These are phyloP conservation scores for Labia minor DNA, from an alignment of 2,888 invertebrate species.

Conservation along the genomic window DNA sequence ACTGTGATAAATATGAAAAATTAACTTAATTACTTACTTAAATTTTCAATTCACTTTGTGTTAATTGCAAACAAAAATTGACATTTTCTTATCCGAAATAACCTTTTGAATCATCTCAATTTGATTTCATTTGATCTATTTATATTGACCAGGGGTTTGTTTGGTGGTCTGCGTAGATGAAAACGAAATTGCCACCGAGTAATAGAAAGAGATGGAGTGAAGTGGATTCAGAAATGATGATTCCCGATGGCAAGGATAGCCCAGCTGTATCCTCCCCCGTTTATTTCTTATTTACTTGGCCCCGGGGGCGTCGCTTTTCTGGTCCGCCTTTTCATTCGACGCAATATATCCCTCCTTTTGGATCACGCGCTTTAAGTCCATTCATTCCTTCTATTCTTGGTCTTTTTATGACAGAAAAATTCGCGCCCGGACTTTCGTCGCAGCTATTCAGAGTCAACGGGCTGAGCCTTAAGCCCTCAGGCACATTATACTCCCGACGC, in stretches of 20 bases:
- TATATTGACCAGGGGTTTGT: neutral
- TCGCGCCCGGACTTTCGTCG: constrained; percentile 5
- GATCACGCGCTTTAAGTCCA: constrained; percentile 7
- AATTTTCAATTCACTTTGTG: too few species aligned
- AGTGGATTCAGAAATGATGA: constrained; percentile 13
- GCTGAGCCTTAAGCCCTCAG: neutral
- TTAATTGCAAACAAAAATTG: too few species aligned
- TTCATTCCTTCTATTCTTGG: neutral
- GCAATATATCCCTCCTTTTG: constrained; percentile 7
- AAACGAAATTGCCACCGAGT: neutral
- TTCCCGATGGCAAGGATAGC: neutral
- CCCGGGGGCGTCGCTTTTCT: neutral
- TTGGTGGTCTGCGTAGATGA: neutral
- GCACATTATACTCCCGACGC: neutral
- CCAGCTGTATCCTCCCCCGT: neutral
- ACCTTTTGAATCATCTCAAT: neutral
- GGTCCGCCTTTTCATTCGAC: neutral
- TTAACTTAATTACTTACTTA: too few species aligned
- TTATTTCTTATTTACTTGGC: constrained; percentile 8
- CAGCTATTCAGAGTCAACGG: constrained; percentile 8
- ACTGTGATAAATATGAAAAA: too few species aligned
- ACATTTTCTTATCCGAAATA: neutral
- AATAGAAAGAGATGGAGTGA: neutral
- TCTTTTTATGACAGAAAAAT: constrained; percentile 8
- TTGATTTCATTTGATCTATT: neutral